Evolutionary conservation across 2,113 vertebrate genomes (phyloP), one percentile per base, ranked within the genome.

Genomic region (Nyctereutes procyonoides): DNA sequence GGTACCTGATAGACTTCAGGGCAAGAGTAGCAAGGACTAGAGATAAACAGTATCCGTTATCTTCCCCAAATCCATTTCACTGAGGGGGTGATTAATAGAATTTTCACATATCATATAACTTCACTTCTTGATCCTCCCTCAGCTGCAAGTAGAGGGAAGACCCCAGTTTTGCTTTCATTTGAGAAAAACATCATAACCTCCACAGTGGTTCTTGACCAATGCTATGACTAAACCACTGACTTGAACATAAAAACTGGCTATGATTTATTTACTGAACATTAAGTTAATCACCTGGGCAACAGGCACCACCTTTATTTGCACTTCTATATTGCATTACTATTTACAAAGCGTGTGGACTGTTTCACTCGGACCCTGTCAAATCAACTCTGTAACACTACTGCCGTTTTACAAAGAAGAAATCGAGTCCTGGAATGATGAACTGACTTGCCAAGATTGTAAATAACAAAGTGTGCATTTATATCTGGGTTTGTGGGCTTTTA

Each of bases 131-230:
- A 20, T 79, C 9, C 38, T n/a, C 22, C 22, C 43, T 93, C 11
- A 86, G 28, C 56, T 93, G 76, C 76, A 81, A 88, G 74, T 30
- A 48, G 35, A 90, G 60, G 71, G 24, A 55, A 65, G n/a, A 38
- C 32, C 73, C 60, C 12, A 13, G 35, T 58, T 92, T 93, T 82
- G 79, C 19, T 95, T 83, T 88, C 35, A 56, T 58, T 94, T 95
- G 17, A 30, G 80, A 17, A 55, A 55, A 65, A 55, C 11, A 86
- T 62, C 35, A 3, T 85, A 51, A 30, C 32, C 86, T 86, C 69
- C 63, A 88, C 82, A 73, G n/a, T 86, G 74, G n/a, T 58, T 91
- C 56, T 93, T 19, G 2, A 6, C n/a, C 11, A 35, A 69, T 71
- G 43, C 28, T n/a, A 1, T 48, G 63, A 43, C n/a, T 58, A 63